Percentiles rank a stretch among this genome's conserved stretches.
phyloP scores from a whole-genome alignment of 2,797 vertebrate species.

The Enteromius fasciolatus region DNA sequence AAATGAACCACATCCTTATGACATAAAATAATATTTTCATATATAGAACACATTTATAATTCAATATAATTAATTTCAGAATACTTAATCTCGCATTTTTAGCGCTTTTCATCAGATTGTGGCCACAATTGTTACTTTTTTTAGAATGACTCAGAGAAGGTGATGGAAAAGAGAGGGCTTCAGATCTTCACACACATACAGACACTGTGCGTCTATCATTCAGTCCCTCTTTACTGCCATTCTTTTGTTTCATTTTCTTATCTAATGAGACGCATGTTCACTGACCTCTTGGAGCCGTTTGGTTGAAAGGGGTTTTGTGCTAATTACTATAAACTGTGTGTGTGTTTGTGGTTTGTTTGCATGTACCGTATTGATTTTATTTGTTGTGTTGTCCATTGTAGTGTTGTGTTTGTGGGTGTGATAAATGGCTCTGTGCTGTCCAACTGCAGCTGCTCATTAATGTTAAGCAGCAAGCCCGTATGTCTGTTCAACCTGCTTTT shows the following conservation, averaged over 20 bases:
- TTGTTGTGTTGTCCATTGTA: slow-evolving; percentile 5
- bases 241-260: background rate
- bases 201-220: background rate
- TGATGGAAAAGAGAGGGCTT: background rate
- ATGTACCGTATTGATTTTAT: background rate
- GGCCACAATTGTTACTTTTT: background rate
- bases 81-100: background rate
- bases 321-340: slow-evolving; percentile 19
- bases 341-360: background rate
- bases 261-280: background rate
- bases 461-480: background rate
- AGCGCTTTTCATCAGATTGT: background rate
- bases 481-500: slow-evolving; percentile 23
- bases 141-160: background rate
- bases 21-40: background rate
- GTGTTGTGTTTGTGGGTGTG: slow-evolving; percentile 18
- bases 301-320: background rate
- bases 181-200: background rate
- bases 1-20: background rate
- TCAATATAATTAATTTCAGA: background rate
- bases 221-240: background rate
- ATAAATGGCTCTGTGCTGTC: slow-evolving; percentile 9
- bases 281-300: background rate
- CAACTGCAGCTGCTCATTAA: slow-evolving; percentile 42
- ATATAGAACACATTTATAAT: no score